Base-by-base conservation (phyloP, 1,140 invertebrate species). In the Philotrypesis tridentata region DNA sequence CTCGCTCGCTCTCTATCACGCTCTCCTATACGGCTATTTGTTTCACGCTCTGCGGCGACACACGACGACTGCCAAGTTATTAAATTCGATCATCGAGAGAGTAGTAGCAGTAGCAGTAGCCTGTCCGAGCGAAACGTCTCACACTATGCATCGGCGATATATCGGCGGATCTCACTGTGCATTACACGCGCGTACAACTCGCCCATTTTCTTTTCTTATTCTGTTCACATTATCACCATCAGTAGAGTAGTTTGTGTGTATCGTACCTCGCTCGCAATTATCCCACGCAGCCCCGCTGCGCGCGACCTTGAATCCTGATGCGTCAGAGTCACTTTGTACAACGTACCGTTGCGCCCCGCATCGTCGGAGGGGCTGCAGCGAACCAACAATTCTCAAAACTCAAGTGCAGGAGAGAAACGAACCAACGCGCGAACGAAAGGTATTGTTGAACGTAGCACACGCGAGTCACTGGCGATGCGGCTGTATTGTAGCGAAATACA, bases 291-390 rank as follows among this genome's bases (percentile, higher is more conserved):
- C 23, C 14, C 33, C 33, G 33, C 33, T 37, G 21, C 48, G 12
- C 27, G 25, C 29, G 75, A 77, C 67, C 77, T 79, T 79, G 77
- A 79, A 60, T 65, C 11, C 31, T 12, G 6, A 21, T 68, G 27
- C 17, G 48, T 55, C 48, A 55, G 48, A 55, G 48, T 55, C 48
- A 55, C 48, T 55, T 14, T 55, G 33, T 55, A 55, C 21, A 21
- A 17, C 12, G 7, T 43, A 11, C 7, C 11, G 12, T 43, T 14
- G 40, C 11, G 21, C 17, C 43, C 43, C 12, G 43, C 43, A 48
- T 48, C 9, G 9, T 37, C 33, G 9, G 33, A 3, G 33, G 33
- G 9, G 14, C 4, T 0, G 43, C 3, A 14, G 12, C 43, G 43
- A 48, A 48, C 11, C 1, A 17, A 48, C 43, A 14, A 21, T n/a